These are phyloP conservation scores for Hesperia comma DNA, from an alignment of 2,888 invertebrate genomes.

Conservation along the genomic window DNA sequence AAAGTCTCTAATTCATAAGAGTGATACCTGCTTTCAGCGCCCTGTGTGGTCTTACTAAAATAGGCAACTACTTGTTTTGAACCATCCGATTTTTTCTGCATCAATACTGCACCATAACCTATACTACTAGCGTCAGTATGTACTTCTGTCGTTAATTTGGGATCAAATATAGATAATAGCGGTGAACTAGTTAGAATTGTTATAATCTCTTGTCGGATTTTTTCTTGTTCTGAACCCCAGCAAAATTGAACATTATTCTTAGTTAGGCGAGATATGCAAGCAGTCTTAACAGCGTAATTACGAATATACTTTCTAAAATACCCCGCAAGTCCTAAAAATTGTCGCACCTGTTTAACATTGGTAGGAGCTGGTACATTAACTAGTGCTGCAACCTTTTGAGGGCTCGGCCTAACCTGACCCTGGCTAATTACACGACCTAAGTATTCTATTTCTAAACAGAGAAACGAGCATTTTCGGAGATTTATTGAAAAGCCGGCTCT, in stretches of 20 bases:
- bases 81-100: neutral
- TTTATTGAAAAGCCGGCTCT: constrained; percentile 43
- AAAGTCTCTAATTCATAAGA: constrained; percentile 10
- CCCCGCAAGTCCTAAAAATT: constrained; percentile 41
- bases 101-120: constrained; percentile 37
- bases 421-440: constrained; percentile 38
- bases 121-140: constrained; percentile 42
- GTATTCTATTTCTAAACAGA: constrained; percentile 41
- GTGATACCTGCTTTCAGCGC: neutral
- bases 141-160: constrained; percentile 34
- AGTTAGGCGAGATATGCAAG: constrained; percentile 28
- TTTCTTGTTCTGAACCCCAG: constrained; percentile 37
- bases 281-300: constrained; percentile 34
- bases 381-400: constrained; percentile 35
- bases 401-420: constrained; percentile 42
- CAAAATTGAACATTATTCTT: constrained; percentile 36
- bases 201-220: constrained; percentile 36
- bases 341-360: constrained; percentile 39
- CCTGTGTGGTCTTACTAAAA: neutral
- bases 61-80: neutral
- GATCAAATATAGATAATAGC: constrained; percentile 36
- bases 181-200: constrained; percentile 38
- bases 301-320: constrained; percentile 42
- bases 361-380: constrained; percentile 21
- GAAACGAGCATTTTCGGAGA: constrained; percentile 41